Evolutionary conservation across 2,113 vertebrate genomes (phyloP), one percentile per base, ranked within the genome.

Genomic region (Nymphicus hollandicus): DNA sequence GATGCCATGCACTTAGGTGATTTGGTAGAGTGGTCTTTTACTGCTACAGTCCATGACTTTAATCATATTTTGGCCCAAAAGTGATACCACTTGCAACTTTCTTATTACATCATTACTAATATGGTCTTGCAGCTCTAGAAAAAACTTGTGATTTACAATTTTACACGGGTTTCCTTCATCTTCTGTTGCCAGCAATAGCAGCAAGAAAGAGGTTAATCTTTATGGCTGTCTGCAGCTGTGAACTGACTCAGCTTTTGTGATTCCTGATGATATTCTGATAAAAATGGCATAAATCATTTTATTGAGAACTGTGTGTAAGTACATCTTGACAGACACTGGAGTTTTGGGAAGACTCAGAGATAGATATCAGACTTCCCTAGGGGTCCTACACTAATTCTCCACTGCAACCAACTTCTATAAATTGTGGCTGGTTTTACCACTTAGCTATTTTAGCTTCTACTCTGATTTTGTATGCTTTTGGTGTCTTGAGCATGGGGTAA

Each of bases 1-100:
- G 31, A 20, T 39, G 13, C n/a, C 37, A 4, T 2, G 9, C 17
- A 0, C 39, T 49, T 46, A 3, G 16, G 17, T 35, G 60, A 12
- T 70, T 72, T 77, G 37, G 9, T 28, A 28, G 17, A 35, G 17
- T 39, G 27, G 13, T 43, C 39, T 69, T 9, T 7, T n/a, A 14
- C 25, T 90, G 41, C 39, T 43, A 10, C 43, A 43, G 8, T 9
- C 11, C 41, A 18, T 80, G 66, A 20, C 33, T 61, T 50, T 56
- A 80, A 7, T 22, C 22, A 19, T 28, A 0, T 44, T 35, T 72
- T 27, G 46, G 11, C 55, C 43, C 41, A 37, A 29, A 5, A 89
- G 55, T 24, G 31, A 2, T 74, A 44, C 17, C 28, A 6, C 31
- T 68, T 68, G 31, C 28, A 55, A 7, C 46, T 53, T 78, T 66